A percentile compares a stretch with the other conserved stretches of the same genome.
Evolutionary conservation across 2,113 vertebrate genomes (phyloP).

Genomic region (Diphyllodes magnificus): DNA sequence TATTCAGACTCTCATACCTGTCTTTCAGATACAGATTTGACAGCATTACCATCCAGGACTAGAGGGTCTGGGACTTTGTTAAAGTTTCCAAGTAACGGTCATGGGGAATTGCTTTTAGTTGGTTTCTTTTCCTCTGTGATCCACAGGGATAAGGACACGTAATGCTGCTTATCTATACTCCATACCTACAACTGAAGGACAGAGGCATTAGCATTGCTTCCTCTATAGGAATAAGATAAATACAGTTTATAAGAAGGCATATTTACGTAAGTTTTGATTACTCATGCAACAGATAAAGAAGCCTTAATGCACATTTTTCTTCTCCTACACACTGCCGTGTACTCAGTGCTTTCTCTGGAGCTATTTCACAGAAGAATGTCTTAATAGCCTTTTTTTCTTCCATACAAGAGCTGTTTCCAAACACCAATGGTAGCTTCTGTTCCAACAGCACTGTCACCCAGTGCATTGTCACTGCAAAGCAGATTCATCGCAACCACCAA

Average conservation of each 20-base stretch:
- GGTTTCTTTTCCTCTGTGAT: background rate
- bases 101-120: background rate
- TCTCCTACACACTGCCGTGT: background rate
- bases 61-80: background rate
- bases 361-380: background rate
- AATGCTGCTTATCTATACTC: background rate
- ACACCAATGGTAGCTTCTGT: background rate
- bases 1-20: background rate
- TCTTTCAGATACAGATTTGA: background rate
- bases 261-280: slow-evolving; percentile 23
- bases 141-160: background rate
- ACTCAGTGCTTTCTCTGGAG: background rate
- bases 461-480: background rate
- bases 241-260: background rate
- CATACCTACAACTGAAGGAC: background rate
- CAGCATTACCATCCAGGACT: background rate
- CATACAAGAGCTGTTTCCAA: background rate
- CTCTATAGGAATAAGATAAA: background rate
- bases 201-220: background rate
- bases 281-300: background rate
- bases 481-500: background rate
- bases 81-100: background rate
- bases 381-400: background rate
- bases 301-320: background rate
- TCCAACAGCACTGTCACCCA: background rate